Evolutionary conservation across 2,797 vertebrate species (phyloP).

Genomic region (Artibeus jamaicensis): DNA sequence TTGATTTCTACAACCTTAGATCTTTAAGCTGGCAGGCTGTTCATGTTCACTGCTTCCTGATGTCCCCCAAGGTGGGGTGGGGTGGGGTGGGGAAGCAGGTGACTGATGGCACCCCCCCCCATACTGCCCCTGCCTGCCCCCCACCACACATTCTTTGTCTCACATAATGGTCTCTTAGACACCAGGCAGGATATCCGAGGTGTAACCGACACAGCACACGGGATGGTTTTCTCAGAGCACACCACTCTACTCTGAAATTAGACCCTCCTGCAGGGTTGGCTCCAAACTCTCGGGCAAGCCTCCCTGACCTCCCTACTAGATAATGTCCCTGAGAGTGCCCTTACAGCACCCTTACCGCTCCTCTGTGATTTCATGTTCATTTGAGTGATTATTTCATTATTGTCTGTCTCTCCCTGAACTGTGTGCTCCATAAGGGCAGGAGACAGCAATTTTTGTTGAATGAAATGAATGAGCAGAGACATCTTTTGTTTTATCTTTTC

Average conservation of each 20-base stretch:
- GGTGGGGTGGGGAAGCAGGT: not conserved
- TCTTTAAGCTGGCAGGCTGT: not conserved
- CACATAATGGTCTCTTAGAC: not conserved
- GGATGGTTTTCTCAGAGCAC: not conserved
- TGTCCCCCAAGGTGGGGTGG: not conserved
- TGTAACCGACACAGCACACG: not conserved
- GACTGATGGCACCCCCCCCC: not conserved
- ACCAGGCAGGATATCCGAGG: not conserved
- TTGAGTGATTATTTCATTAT: not conserved
- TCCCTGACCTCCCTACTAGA: not conserved
- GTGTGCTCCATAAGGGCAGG: not conserved
- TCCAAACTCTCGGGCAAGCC: not conserved
- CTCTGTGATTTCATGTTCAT: not conserved
- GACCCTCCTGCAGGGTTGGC: not conserved
- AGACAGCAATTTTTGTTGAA: not conserved
- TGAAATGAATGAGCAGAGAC: not conserved
- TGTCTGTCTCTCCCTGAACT: not conserved
- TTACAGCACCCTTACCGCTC: not conserved
- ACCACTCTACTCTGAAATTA: not conserved
- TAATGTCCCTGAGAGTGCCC: not conserved
- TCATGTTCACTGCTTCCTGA: not conserved
- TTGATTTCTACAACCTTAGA: not conserved
- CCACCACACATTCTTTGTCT: not conserved
- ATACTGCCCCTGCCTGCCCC: not conserved
- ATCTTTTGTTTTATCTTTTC: slow-evolving; percentile 19